Conservation (phyloP, 2,113 vertebrate species). For the Gopherus flavomarginatus region DNA sequence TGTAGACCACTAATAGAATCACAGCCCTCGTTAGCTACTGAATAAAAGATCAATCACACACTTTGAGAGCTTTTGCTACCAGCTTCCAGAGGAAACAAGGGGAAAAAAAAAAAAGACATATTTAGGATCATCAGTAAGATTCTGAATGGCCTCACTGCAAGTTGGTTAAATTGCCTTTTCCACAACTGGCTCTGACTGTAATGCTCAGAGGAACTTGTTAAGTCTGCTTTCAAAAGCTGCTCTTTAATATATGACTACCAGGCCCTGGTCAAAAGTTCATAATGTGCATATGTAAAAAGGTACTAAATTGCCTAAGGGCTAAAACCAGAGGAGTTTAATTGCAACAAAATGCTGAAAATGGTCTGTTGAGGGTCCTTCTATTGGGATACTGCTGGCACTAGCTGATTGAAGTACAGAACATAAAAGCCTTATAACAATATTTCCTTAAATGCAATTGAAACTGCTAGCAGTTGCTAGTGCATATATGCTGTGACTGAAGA, state of each 20-base stretch:
- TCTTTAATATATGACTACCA: conserved; percentile 92
- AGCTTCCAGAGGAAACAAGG: conserved; percentile 83
- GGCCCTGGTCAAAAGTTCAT: conserved; percentile 96
- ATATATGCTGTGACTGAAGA: conserved; percentile 70
- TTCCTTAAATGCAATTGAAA: conserved; percentile 83
- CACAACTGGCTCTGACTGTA: conserved; percentile 84
- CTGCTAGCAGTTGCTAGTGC: conserved; percentile 73
- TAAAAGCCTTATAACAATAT: conserved; percentile 85
- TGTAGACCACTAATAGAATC: conserved; percentile 92
- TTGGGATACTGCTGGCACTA: conserved; percentile 81
- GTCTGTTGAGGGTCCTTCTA: conserved; percentile 85
- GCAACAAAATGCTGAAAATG: conserved; percentile 96
- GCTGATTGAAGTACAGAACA: conserved; percentile 85
- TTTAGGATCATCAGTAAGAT: conserved; percentile 87
- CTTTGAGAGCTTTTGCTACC: conserved; percentile 86
- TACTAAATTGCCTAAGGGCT: conserved; percentile 94
- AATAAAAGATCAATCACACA: conserved; percentile 95
- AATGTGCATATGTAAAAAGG: conserved; percentile 99
- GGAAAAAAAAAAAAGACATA: conserved; percentile 63
- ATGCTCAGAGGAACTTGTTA: conserved; percentile 99
- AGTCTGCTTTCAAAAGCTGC: conserved; percentile 86
- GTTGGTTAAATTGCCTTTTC: conserved; percentile 92
- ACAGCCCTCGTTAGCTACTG: conserved; percentile 94
- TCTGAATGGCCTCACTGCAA: conserved; percentile 87
- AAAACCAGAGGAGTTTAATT: conserved; percentile 98